Base-by-base conservation (phyloP, 2,797 vertebrate genomes). In the Naso thynnoides region DNA sequence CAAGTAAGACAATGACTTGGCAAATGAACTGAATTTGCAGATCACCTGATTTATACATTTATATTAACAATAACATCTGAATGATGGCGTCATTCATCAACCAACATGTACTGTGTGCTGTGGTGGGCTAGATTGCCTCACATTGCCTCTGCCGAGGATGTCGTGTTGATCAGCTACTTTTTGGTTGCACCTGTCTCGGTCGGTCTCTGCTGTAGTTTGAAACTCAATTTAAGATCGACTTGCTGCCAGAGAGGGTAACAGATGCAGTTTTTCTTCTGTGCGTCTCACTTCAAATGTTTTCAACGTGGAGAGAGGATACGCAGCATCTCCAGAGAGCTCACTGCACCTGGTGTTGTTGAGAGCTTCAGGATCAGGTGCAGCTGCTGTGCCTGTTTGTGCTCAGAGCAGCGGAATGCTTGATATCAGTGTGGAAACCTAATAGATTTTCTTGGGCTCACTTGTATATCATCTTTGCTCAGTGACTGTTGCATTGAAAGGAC, bases 1-100 rank as follows among this genome's bases (percentile, higher is more conserved):
- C 97, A 98, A 94, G 97, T 96, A 70, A 66, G 70, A 42, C 53
- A 16, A 52, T 42, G 13, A 29, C 58, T n/a, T 15, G 47, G 19
- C 42, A 49, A 61, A 24, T 2, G 0, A 18, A 18, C 21, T 1
- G 18, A 44, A 55, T 26, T 26, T 6, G 29, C 45, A 26, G 19
- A 21, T 27, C 4, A 33, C n/a, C 36, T 47, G 4, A n/a, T 19
- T 31, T 62, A 48, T 18, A 59, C 45, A 61, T 1, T 19, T 39
- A 27, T 1, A 3, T 10, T 10, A 19, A 24, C 10, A 33, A 42
- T 24, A 3, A 5, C 18, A 14, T 23, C 13, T 49, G 29, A n/a
- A 3, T 41, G 24, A 2, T 23, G 5, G 27, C 39, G 14, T 11
- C n/a, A n/a, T 31, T 26, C 13, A 49, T 56, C 27, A 52, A 21